Percentiles rank a stretch among this genome's conserved stretches.
Evolutionary conservation across 1,140 invertebrate species (phyloP).

Genomic region (Teleopsis dalmanni): DNA sequence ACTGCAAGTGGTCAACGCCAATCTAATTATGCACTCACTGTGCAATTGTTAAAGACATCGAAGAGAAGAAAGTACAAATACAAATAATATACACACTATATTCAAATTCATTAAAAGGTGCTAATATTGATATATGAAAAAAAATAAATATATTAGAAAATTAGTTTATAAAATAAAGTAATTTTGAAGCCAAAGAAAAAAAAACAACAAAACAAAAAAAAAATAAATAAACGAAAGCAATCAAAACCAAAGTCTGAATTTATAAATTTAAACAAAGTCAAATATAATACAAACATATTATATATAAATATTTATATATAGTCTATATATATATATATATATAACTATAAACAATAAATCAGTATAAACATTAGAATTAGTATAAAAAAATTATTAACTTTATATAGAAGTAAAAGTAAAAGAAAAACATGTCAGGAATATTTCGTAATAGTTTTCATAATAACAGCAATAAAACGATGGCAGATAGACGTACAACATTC

Average conservation of each 20-base stretch:
- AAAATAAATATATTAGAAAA: background rate
- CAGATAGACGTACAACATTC: constrained; percentile 5
- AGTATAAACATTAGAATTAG: background rate
- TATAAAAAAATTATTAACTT: background rate
- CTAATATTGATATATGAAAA: background rate
- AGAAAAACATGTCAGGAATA: constrained; percentile 8
- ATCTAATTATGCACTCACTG: too few species aligned
- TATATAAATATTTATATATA: background rate
- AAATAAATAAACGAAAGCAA: background rate
- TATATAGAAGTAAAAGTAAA: background rate
- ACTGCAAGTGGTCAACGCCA: too few species aligned
- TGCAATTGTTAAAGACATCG: too few species aligned
- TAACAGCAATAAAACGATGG: constrained; percentile 4
- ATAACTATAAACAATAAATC: background rate
- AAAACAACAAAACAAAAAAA: constrained; percentile 4
- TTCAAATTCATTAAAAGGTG: background rate
- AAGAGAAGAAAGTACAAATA: constrained; percentile 3
- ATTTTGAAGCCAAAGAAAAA: constrained; percentile 4
- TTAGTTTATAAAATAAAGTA: background rate
- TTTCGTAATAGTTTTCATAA: constrained; percentile 7
- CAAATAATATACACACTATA: background rate
- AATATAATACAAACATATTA: background rate
- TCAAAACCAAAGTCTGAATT: background rate
- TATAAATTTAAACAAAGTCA: background rate
- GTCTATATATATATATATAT: background rate